Base-by-base conservation (phyloP, 2,797 vertebrate genomes). In the Ceyx erithaca region DNA sequence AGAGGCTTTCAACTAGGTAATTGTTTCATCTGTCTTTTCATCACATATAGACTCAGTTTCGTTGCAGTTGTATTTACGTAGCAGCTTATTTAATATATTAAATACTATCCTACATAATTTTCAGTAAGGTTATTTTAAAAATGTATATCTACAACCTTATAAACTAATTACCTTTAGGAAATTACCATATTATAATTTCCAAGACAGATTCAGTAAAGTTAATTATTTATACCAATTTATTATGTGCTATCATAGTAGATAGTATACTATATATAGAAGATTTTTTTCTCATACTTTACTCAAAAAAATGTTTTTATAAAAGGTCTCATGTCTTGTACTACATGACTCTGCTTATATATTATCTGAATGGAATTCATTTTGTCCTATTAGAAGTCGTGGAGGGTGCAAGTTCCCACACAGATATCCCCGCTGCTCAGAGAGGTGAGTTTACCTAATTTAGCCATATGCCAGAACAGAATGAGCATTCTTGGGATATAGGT, bases 301-400 rank as follows among this genome's bases (percentile, higher is more conserved):
- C 4, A n/a, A 28, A 37, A 37, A 37, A 37, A 37, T 37, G 37
- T 37, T 37, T 40, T 14, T 17, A 22, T 54, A 37, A 95, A 52
- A 28, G 86, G 90, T 86, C 79, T 96, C 43, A 83, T 95, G 10
- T 91, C 63, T 87, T 95, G 51, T 93, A n/a, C 51, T 83, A 41
- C 62, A 33, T 87, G 66, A 54, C 51, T 89, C 31, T 95, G 85
- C 70, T 91, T 69, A 35, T 90, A 35, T 64, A 22, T 83, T 61
- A 54, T 51, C 89, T 94, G 40, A 95, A 87, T 4, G 1, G 37
- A 83, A 87, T 96, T 90, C 5, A 52, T 94, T 97, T 97, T 98
- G 88, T 98, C 93, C 97, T 95, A 69, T 85, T 97, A 99, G 99
- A 98, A 97, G 97, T 96, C 92, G 96, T 96, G 96, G 98, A 99